Percentiles rank a stretch among this genome's conserved stretches.
These are phyloP conservation scores for Hypsopygia costalis DNA, from an alignment of 2,888 invertebrate species.

Conservation along the genomic window DNA sequence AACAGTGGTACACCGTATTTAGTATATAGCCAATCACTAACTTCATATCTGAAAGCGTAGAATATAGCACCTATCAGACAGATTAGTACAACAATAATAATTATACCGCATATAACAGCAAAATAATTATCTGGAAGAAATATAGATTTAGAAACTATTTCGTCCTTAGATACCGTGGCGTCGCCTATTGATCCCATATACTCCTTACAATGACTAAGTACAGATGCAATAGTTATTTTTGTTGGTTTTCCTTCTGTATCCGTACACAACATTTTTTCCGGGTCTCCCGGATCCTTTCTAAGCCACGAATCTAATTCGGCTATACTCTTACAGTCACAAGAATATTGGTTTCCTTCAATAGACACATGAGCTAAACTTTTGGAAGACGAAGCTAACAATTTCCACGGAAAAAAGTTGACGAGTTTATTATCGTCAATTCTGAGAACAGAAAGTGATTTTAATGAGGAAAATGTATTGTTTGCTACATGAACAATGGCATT, in stretches of 20 bases:
- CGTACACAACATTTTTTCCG: conserved; percentile 85
- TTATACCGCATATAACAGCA: conserved; percentile 86
- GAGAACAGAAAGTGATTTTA: conserved; percentile 86
- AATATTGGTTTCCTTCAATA: conserved; percentile 90
- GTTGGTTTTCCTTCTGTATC: conserved; percentile 77
- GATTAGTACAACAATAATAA: conserved; percentile 85
- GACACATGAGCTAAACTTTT: conserved; percentile 83
- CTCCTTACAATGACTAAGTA: conserved; percentile 82
- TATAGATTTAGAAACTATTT: conserved; percentile 80
- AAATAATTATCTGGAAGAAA: conserved; percentile 86
- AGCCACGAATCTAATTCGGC: conserved; percentile 86
- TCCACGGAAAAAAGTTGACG: conserved; percentile 87
- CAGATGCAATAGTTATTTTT: conserved; percentile 76
- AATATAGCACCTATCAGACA: conserved; percentile 85
- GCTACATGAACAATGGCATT: conserved; percentile 87
- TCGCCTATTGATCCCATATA: conserved; percentile 76
- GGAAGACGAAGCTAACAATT: conserved; percentile 82
- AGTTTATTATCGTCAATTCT: conserved; percentile 89
- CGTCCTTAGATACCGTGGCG: conserved; percentile 67
- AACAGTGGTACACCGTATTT: conserved; percentile 89
- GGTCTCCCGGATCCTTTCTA: conserved; percentile 82
- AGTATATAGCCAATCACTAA: conserved; percentile 89
- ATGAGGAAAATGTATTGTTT: conserved; percentile 88
- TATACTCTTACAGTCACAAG: conserved; percentile 89
- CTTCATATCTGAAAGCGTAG: conserved; percentile 88